Conservation (phyloP, 1,140 invertebrate species). For the Wiebesia pumilae region DNA sequence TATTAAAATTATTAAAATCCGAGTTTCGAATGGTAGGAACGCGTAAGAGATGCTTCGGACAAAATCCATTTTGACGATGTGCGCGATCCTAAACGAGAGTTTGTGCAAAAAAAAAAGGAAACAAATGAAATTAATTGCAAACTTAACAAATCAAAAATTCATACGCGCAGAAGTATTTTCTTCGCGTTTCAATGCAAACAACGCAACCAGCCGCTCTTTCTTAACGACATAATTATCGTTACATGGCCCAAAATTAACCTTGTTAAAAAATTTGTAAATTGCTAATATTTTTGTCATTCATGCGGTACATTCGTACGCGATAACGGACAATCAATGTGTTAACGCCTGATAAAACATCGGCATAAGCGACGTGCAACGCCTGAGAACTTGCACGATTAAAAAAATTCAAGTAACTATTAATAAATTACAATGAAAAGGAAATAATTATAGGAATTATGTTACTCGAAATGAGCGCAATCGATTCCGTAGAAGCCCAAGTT, state of each 20-base stretch:
- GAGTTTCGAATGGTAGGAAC: too few relatives aligned
- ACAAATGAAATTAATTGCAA: too few relatives aligned
- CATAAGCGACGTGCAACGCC: not conserved
- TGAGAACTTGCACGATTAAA: not conserved
- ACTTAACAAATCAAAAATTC: too few relatives aligned
- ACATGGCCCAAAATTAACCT: not conserved
- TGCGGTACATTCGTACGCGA: not conserved
- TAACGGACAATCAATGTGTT: conserved; percentile 5
- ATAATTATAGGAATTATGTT: not conserved
- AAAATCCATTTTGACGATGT: too few relatives aligned
- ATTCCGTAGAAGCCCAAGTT: too few relatives aligned
- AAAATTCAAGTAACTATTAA: not conserved
- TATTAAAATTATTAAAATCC: too few relatives aligned
- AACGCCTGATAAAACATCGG: not conserved
- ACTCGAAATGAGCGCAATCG: not conserved
- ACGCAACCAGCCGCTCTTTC: not conserved
- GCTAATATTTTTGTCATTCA: conserved; percentile 8
- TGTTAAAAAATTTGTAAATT: not conserved
- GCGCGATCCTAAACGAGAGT: too few relatives aligned
- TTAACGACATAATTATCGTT: not conserved
- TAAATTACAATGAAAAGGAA: not conserved
- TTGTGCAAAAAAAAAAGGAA: too few relatives aligned
- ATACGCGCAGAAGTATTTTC: too few relatives aligned
- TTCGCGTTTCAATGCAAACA: too few relatives aligned
- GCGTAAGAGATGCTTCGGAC: too few relatives aligned